Conservation (phyloP, 2,797 vertebrate species). For the Crax fasciolata region DNA sequence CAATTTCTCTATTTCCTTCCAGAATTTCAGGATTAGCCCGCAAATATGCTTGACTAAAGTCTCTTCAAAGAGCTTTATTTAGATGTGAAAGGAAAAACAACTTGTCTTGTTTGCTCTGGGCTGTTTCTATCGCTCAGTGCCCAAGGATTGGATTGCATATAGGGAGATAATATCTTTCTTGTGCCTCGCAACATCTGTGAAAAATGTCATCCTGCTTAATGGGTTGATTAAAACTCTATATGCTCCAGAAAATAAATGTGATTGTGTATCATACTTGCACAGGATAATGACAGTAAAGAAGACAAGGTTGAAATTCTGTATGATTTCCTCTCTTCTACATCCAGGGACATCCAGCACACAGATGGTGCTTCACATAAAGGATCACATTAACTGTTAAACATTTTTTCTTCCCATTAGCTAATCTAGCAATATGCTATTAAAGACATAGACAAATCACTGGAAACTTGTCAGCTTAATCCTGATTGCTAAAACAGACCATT, state of each 20-base stretch:
- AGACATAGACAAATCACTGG: conserved; percentile 63
- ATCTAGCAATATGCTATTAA: conserved; percentile 78
- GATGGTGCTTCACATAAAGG: conserved; percentile 74
- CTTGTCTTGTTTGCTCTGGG: neutral
- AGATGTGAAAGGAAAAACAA: conserved; percentile 37
- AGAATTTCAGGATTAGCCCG: conserved; percentile 6
- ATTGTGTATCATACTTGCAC: conserved; percentile 74
- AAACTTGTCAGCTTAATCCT: conserved; percentile 63
- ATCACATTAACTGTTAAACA: conserved; percentile 75
- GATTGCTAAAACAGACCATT: conserved; percentile 40
- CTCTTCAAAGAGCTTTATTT: conserved; percentile 38
- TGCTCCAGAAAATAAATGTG: conserved; percentile 75
- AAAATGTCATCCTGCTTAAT: conserved; percentile 78
- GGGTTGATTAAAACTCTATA: conserved; percentile 78
- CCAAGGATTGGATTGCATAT: conserved; percentile 74
- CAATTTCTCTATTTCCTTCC: neutral
- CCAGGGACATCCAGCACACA: conserved; percentile 67
- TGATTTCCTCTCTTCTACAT: conserved; percentile 56
- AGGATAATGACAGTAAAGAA: conserved; percentile 73
- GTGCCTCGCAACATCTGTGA: conserved; percentile 77
- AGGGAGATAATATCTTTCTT: conserved; percentile 67
- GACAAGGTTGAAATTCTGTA: conserved; percentile 72
- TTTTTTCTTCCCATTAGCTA: conserved; percentile 80
- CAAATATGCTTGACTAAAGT: neutral
- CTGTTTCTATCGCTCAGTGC: conserved; percentile 49